Base-by-base conservation (phyloP, 2,113 vertebrate genomes). In the Corythaixoides concolor region DNA sequence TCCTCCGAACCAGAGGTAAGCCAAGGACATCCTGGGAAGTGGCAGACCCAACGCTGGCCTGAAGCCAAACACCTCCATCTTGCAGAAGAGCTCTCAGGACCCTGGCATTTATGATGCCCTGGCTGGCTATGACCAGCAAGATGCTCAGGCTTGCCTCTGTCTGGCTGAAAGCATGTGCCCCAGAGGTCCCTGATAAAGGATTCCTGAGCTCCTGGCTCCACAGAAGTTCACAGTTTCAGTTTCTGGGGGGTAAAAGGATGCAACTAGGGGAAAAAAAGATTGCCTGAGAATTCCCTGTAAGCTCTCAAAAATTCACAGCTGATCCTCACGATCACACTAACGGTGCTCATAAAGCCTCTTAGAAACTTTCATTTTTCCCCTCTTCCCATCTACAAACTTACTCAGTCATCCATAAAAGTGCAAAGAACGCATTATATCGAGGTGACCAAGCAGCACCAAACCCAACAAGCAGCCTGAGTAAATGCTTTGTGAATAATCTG, bases 361-460 rank as follows among this genome's bases (percentile, higher is more conserved):
- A 32, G 39, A 86, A 84, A 30, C 11, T 74, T 77, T 28, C 12
- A 20, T 63, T 84, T 87, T 60, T 3, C 27, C 17, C 11, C 7
- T 78, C 32, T 81, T 90, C 49, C 49, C 15, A 30, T 39, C 81
- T 45, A 28, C 67, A 69, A 32, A 60, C 21, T 9, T 19, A 70
- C 8, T 77, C 56, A 39, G 56, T 90, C 64, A 84, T 32, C 67
- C 49, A 41, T 37, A n/a, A 76, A 91, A 88, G 77, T 5, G 2
- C 22, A 82, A 56, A 90, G 66, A 12, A 0, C 23, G 43, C 26
- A 28, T 78, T 58, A 24, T 18, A 75, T 37, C 0, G 3, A 87
- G 66, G 45, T 87, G 53, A 69, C 21, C 66, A 87, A 93, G 72
- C 53, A 90, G 56, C 59, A 88, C 28, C n/a, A 88, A 67, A 89